Percentiles rank a stretch among this genome's conserved stretches.
phyloP scores from a whole-genome alignment of 2,113 vertebrate genomes.

The Phocoena phocoena region DNA sequence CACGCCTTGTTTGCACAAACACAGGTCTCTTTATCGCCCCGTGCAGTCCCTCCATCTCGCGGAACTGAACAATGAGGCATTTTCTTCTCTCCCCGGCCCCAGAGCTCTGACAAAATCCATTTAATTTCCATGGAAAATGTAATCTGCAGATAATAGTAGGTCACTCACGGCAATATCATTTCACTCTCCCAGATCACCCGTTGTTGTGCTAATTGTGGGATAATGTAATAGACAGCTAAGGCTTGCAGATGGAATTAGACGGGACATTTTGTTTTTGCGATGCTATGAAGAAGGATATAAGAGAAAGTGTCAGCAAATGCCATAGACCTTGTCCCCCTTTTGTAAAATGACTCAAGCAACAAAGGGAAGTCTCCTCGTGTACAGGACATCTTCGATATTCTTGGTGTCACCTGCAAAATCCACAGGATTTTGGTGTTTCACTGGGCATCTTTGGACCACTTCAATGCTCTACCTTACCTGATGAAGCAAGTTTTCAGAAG shows the following conservation, averaged over 20 bases:
- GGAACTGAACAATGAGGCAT: conserved; percentile 62
- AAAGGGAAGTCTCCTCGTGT: not conserved
- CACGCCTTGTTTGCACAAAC: conserved; percentile 52
- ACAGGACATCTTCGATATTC: not conserved
- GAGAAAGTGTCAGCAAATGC: not conserved
- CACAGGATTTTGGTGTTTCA: not conserved
- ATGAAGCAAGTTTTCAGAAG: not conserved
- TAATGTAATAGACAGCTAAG: conserved; percentile 39
- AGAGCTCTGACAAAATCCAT: conserved; percentile 66
- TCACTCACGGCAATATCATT: conserved; percentile 78
- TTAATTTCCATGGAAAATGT: conserved; percentile 76
- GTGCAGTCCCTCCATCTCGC: conserved; percentile 41
- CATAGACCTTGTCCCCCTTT: not conserved
- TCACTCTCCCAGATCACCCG: conserved; percentile 72
- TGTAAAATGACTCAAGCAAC: not conserved
- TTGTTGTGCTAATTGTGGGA: conserved; percentile 80
- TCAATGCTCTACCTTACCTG: rapidly evolving
- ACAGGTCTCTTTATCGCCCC: conserved; percentile 50
- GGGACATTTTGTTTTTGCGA: conserved; percentile 70
- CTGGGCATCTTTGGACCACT: rapidly evolving
- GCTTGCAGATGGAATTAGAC: conserved; percentile 55
- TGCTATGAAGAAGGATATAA: not conserved
- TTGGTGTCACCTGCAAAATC: not conserved
- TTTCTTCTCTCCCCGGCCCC: conserved; percentile 55
- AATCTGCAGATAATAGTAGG: conserved; percentile 78